These are phyloP conservation scores for Typhlichthys subterraneus DNA, from an alignment of 2,797 vertebrate genomes.

Conservation along the genomic window DNA sequence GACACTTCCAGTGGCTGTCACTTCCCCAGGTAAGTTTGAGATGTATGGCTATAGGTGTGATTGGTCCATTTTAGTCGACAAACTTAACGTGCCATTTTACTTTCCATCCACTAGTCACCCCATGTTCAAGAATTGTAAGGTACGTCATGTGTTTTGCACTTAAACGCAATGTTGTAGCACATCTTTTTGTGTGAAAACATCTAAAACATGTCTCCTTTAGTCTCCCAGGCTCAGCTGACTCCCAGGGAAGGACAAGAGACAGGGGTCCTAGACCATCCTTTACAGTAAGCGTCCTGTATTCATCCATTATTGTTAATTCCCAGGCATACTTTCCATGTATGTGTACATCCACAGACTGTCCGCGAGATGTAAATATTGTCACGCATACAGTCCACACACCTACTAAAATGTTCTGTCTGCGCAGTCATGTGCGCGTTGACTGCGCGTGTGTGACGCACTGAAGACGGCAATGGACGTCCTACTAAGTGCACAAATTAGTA, in stretches of 20 bases:
- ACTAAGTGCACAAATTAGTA: no score
- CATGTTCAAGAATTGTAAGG: conserved; percentile 77
- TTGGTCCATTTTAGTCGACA: not conserved
- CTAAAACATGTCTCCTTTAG: conserved; percentile 38
- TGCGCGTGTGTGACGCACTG: no score
- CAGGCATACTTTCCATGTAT: no score
- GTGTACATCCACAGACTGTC: no score
- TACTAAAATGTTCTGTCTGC: no score
- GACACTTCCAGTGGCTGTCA: conserved; percentile 85
- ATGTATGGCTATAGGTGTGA: not conserved
- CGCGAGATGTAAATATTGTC: no score
- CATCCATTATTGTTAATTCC: not conserved
- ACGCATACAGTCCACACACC: no score
- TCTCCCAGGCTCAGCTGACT: conserved; percentile 57
- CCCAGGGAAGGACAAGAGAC: conserved; percentile 61
- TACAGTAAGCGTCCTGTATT: conserved; percentile 52
- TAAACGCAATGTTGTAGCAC: not conserved
- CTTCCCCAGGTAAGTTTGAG: conserved; percentile 79
- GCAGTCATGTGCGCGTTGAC: no score
- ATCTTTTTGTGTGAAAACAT: not conserved
- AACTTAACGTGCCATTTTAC: conserved; percentile 6
- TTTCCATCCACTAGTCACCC: conserved; percentile 74
- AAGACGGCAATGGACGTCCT: no score
- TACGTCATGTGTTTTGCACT: conserved; percentile 38
- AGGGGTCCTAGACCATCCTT: conserved; percentile 43